Evolutionary conservation across 2,888 invertebrate species (phyloP).

Genomic region (Dorcus hopei): DNA sequence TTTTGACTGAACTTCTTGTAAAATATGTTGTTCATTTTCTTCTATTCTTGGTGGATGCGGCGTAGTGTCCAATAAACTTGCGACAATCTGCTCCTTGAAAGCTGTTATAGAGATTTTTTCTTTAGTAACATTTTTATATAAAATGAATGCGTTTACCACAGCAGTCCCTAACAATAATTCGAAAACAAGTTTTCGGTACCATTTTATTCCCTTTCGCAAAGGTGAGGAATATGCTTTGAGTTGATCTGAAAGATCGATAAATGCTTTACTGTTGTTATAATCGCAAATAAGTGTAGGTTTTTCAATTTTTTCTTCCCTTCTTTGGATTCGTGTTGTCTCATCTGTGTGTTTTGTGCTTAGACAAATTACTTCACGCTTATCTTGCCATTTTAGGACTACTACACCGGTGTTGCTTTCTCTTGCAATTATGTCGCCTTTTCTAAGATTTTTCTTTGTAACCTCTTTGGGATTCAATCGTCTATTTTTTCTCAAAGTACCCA

Average conservation of each 20-base stretch:
- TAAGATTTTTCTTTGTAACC: conserved; percentile 13
- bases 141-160: conserved; percentile 1
- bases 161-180: conserved; percentile 8
- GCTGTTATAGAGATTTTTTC: not conserved
- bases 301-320: conserved; percentile 9
- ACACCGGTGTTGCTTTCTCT: not conserved
- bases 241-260: conserved; percentile 18
- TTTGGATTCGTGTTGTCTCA: conserved; percentile 6
- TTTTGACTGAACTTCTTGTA: not conserved
- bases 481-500: conserved; percentile 22
- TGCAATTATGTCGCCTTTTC: not conserved
- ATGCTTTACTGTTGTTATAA: conserved; percentile 17
- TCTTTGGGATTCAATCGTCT: conserved; percentile 22
- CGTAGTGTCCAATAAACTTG: no score
- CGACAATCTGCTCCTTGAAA: not conserved
- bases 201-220: conserved; percentile 15
- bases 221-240: conserved; percentile 14
- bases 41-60: not conserved
- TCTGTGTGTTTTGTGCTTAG: conserved; percentile 13
- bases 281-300: conserved; percentile 17
- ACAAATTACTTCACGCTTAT: conserved; percentile 15
- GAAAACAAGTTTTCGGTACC: conserved; percentile 14
- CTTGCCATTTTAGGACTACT: conserved; percentile 17
- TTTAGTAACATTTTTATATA: conserved; percentile 6
- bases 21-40: not conserved